These are phyloP conservation scores for Drosophila nr. perissopoda DNA, from an alignment of 2,888 invertebrate genomes.

Conservation along the genomic window DNA sequence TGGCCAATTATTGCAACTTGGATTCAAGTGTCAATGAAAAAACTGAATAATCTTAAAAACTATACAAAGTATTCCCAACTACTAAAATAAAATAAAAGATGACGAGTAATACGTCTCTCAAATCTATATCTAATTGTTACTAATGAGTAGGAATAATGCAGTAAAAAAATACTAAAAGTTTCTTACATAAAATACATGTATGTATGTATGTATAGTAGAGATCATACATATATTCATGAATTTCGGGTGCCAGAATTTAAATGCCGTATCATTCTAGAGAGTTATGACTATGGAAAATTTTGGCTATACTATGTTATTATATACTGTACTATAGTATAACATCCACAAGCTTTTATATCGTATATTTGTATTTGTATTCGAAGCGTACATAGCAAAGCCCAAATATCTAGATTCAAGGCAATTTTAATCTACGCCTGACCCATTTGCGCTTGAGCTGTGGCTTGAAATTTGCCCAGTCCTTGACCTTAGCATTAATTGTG, in stretches of 20 bases:
- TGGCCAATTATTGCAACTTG: slow-evolving; percentile 36
- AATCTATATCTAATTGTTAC: neutral
- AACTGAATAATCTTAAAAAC: neutral
- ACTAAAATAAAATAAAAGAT: neutral
- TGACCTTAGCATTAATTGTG: slow-evolving; percentile 53
- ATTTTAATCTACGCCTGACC: slow-evolving; percentile 49
- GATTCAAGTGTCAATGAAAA: neutral
- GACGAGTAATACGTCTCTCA: neutral
- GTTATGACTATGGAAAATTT: neutral
- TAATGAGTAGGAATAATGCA: neutral
- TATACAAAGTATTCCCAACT: neutral
- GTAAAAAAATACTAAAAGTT: neutral
- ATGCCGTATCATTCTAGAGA: neutral
- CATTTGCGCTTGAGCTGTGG: slow-evolving; percentile 49
- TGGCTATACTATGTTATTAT: neutral
- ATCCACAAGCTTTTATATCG: neutral
- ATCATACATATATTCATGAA: neutral
- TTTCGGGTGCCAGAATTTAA: neutral
- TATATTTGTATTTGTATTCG: neutral
- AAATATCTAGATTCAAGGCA: slow-evolving; percentile 14
- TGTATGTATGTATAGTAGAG: neutral
- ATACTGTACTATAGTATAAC: neutral
- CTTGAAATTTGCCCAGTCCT: slow-evolving; percentile 56
- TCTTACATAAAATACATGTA: neutral
- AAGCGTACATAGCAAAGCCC: neutral